These are phyloP conservation scores for Colius striatus DNA, from an alignment of 2,113 vertebrate genomes.

Conservation along the genomic window DNA sequence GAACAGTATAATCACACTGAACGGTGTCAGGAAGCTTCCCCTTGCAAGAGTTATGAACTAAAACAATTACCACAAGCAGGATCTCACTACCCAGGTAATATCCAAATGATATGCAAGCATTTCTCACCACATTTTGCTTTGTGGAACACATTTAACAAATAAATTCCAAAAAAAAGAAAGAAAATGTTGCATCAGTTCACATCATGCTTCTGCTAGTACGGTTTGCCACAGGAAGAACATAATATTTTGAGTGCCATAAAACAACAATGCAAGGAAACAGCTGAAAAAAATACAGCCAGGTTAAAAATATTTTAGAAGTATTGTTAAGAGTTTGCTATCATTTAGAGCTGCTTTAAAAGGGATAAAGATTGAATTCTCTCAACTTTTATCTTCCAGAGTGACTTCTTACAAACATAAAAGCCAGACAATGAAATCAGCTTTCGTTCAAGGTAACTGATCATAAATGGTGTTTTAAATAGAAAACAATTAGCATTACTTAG, in stretches of 20 bases:
- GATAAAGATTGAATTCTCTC: background rate
- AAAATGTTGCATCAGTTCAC: background rate
- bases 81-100: background rate
- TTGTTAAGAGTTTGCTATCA: background rate
- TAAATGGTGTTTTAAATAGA: background rate
- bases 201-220: background rate
- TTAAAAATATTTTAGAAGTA: background rate
- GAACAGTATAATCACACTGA: background rate
- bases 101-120: background rate
- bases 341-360: background rate
- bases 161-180: background rate
- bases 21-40: background rate
- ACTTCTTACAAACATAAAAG: background rate
- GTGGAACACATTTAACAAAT: background rate
- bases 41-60: background rate
- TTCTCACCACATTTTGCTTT: background rate
- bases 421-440: background rate
- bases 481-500: background rate
- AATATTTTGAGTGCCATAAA: background rate
- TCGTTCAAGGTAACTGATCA: background rate
- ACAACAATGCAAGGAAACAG: background rate
- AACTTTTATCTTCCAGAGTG: background rate
- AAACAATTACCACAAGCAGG: background rate
- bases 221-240: background rate
- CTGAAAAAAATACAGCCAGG: background rate